Evolutionary conservation across 1,140 invertebrate species (phyloP).

Genomic region (Conopomorpha cramerella): DNA sequence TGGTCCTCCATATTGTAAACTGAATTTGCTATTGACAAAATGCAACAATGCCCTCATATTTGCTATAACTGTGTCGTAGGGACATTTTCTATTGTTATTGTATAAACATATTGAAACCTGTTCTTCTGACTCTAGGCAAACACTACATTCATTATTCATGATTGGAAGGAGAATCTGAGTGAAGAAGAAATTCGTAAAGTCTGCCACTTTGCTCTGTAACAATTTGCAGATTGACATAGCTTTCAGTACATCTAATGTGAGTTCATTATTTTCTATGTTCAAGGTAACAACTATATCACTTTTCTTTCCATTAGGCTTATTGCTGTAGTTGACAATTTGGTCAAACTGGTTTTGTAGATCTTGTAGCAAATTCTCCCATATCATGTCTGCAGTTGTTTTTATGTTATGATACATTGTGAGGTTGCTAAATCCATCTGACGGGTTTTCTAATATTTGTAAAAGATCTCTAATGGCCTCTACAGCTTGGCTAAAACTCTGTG

Average conservation of each 20-base stretch:
- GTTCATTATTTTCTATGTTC: slow-evolving; percentile 23
- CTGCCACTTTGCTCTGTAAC: slow-evolving; percentile 44
- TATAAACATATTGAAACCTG: slow-evolving; percentile 48
- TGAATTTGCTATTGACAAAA: slow-evolving; percentile 64
- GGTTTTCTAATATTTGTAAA: slow-evolving; percentile 45
- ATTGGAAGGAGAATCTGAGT: slow-evolving; percentile 61
- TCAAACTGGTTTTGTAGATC: slow-evolving; percentile 53
- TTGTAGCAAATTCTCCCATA: slow-evolving; percentile 39
- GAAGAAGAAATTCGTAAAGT: slow-evolving; percentile 59
- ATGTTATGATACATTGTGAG: slow-evolving; percentile 56
- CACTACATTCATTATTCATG: slow-evolving; percentile 54
- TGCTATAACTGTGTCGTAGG: slow-evolving; percentile 64
- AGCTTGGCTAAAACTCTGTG: slow-evolving; percentile 44
- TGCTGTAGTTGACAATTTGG: slow-evolving; percentile 33
- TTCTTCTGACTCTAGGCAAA: slow-evolving; percentile 46
- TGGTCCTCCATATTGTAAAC: slow-evolving; percentile 53
- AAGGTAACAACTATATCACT: slow-evolving; percentile 35
- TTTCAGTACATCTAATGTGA: slow-evolving; percentile 47
- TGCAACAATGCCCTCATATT: slow-evolving; percentile 66
- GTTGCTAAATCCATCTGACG: slow-evolving; percentile 49
- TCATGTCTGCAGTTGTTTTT: slow-evolving; percentile 37
- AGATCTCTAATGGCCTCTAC: slow-evolving; percentile 56
- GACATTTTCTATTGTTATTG: slow-evolving; percentile 43
- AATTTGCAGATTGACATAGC: slow-evolving; percentile 52
- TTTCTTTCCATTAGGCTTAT: slow-evolving; percentile 13